Evolutionary conservation across 2,888 invertebrate genomes (phyloP).

Genomic region (Himalopsyche anomala): DNA sequence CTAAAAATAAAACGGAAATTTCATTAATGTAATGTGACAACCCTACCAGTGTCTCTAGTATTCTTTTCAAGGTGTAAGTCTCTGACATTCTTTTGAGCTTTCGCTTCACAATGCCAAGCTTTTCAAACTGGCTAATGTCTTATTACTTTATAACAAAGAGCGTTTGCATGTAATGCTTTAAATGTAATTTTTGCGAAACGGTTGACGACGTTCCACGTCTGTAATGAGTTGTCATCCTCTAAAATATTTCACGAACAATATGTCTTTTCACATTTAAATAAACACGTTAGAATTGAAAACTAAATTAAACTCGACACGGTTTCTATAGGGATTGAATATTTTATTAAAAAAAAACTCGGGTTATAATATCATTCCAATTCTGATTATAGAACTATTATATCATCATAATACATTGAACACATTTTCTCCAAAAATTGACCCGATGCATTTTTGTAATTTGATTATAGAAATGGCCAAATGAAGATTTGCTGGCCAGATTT

Average conservation of each 20-base stretch:
- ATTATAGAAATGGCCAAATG: no score
- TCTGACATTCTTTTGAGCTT: constrained; percentile 62
- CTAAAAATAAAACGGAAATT: no score
- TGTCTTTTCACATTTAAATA: not conserved
- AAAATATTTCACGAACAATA: not conserved
- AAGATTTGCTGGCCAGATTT: no score
- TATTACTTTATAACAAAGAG: constrained; percentile 61
- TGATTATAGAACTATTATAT: no score
- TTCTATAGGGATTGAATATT: not conserved
- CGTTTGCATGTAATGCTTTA: constrained; percentile 64
- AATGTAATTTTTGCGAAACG: constrained; percentile 61
- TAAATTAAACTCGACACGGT: not conserved
- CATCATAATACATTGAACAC: no score
- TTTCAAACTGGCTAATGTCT: constrained; percentile 62
- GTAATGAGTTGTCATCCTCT: not conserved
- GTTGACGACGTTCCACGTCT: constrained; percentile 43
- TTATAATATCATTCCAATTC: no score
- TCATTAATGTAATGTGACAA: not conserved
- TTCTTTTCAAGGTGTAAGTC: constrained; percentile 33
- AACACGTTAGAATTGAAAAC: not conserved
- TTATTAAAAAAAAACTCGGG: not conserved
- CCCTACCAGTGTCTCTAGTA: not conserved
- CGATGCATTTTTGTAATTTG: no score
- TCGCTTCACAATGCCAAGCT: constrained; percentile 58
- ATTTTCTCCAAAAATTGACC: no score